Base-by-base conservation (phyloP, 2,888 invertebrate genomes). In the Heliconius aoede region DNA sequence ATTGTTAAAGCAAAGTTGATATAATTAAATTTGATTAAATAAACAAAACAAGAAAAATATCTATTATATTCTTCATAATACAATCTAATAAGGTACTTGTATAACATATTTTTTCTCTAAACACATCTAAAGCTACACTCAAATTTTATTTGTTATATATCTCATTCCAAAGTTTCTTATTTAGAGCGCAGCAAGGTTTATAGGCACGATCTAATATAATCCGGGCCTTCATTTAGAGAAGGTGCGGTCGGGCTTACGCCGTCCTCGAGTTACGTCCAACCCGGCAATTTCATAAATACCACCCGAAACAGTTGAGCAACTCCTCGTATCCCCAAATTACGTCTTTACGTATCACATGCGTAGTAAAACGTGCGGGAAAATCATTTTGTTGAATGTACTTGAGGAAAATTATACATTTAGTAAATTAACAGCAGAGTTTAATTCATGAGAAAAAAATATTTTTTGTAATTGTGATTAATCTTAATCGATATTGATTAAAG, bases 201-300 rank as follows among this genome's bases (percentile, higher is more conserved):
- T 80, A 83, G 78, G 83, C 86, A 69, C 88, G 85, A 82, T 83
- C 84, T 86, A 85, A 86, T 87, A 86, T 86, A 86, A 86, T 85
- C 85, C 84, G 85, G 85, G 84, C 86, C 86, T 88, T 89, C 89
- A 90, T 91, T 89, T 83, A 88, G 86, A 87, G 86, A 86, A 82
- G 83, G 83, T 84, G 83, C 84, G 86, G 86, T 88, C 86, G 86
- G 87, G 89, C 88, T 91, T 88, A 90, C 87, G 81, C 84, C 85
- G 85, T 84, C 86, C 88, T 88, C 88, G 83, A 85, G 86, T 84
- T 84, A 84, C 87, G 85, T 87, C 88, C 89, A 88, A 85, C 87
- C 86, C 85, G 87, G 90, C 90, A 91, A 91, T 93, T 92, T 92
- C 91, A 93, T 93, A 92, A 93, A 91, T 91, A 90, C 90, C 87